Evolutionary conservation across 1,140 invertebrate genomes (phyloP), one percentile per base, ranked within the genome.

Genomic region (Melipona quadrifasciata): DNA sequence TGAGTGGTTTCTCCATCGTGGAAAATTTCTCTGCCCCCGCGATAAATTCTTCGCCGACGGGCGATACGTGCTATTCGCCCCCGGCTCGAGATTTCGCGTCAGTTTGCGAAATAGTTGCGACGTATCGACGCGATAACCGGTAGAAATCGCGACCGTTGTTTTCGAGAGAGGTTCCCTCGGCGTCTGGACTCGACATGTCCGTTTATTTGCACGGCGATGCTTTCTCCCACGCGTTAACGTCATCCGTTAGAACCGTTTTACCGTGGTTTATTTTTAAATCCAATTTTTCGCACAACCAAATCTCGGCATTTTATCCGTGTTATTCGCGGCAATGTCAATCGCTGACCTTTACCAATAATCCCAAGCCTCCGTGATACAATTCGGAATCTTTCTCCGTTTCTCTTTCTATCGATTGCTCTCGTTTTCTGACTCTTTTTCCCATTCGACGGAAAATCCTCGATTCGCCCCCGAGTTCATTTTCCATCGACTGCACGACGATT

Each of bases 401-500:
- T 8, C 61, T 67, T 8, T 27, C 1, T 10, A 1, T 27, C 39
- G 14, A 1, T 34, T 19, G 17, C 12, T 58, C 31, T 19, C 24
- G 27, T 16, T 21, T 27, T 17, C 4, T 16, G 31, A 17, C 14
- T 55, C 10, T 14, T 57, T n/a, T 39, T 39, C 51, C 51, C 16
- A 39, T n/a, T 19, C 77, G n/a, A 80, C 39, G 24, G 1, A 19
- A 21, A 39, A 21, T 21, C 72, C 24, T 68, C 61, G 73, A 77
- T 70, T 57, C 39, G 39, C 34, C 34, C 24, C 24, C 53, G 24
- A 57, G 68, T 82, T 82, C 61, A 61, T 55, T 75, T 67, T 55
- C 80, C 14, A 82, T 82, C 80, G 27, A 34, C 8, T n/a, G 19
- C 10, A 27, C 64, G n/a, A 68, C n/a, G 74, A 65, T 34, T 31